Conservation (phyloP, 2,113 vertebrate species). For the Nipponia nippon region DNA sequence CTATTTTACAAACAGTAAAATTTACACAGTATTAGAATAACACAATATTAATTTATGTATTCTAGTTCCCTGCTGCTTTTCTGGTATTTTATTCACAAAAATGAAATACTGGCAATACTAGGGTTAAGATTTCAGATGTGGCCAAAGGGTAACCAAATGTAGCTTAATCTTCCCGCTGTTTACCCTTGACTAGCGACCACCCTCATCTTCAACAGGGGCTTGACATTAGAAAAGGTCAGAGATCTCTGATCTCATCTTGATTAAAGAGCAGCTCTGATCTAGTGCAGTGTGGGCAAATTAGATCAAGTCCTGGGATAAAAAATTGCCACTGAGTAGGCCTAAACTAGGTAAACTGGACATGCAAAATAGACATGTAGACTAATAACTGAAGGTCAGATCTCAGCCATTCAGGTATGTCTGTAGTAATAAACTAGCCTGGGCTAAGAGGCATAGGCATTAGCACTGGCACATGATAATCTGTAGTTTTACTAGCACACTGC, state of each 20-base stretch:
- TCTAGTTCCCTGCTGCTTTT: not conserved
- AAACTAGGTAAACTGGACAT: not conserved
- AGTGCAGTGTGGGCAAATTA: not conserved
- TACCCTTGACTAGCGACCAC: not conserved
- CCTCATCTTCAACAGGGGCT: not conserved
- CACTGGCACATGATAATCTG: fast-evolving
- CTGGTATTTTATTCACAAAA: not conserved
- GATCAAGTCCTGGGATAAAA: not conserved
- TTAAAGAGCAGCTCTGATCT: not conserved
- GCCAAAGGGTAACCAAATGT: not conserved
- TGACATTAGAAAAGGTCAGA: not conserved
- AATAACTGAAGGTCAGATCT: not conserved
- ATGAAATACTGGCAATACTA: not conserved
- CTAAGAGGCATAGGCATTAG: fast-evolving
- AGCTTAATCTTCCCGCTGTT: not conserved
- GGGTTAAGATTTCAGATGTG: not conserved
- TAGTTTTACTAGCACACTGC: not conserved
- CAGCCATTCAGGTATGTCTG: not conserved
- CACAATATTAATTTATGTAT: not conserved
- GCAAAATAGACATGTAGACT: not conserved
- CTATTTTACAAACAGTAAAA: not conserved
- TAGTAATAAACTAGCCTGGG: not conserved
- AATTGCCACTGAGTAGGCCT: not conserved
- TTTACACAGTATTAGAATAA: not conserved
- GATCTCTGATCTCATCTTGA: not conserved